These are phyloP conservation scores for Synergus laeviventris DNA, from an alignment of 2,888 invertebrate genomes.

Conservation along the genomic window DNA sequence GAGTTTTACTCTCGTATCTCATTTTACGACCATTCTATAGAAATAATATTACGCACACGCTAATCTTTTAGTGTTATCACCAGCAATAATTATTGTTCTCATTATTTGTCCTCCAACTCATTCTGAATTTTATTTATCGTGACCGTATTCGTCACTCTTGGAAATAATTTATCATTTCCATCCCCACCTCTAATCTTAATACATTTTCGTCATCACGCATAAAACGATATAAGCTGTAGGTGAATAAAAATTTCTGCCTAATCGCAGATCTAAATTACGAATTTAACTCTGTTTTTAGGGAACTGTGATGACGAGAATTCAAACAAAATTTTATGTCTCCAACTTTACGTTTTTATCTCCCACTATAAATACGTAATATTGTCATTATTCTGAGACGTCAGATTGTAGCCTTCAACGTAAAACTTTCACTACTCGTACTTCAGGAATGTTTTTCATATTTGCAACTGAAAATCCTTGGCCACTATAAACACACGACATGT, in stretches of 20 bases:
- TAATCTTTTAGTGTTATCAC: no score
- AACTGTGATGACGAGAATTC: no score
- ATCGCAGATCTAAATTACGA: no score
- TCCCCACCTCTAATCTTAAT: neutral
- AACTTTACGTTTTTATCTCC: no score
- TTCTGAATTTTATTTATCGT: neutral
- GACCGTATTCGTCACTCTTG: slow-evolving; percentile 18
- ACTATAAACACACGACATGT: slow-evolving; percentile 11
- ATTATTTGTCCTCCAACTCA: neutral
- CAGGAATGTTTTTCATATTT: slow-evolving; percentile 26
- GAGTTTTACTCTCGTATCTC: no score
- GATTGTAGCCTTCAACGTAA: slow-evolving; percentile 22
- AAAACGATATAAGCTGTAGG: no score
- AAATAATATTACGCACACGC: no score
- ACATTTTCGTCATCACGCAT: neutral
- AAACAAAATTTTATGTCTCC: no score
- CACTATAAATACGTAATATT: neutral
- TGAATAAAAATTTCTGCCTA: no score
- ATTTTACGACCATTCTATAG: no score
- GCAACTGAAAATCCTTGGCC: slow-evolving; percentile 23
- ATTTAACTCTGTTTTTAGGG: no score
- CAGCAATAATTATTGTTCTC: neutral
- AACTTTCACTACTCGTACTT: slow-evolving; percentile 19
- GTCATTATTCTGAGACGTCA: slow-evolving; percentile 1
- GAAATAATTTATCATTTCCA: slow-evolving; percentile 15